Evolutionary conservation across 2,113 vertebrate species (phyloP).

Genomic region (Delphinus delphis): DNA sequence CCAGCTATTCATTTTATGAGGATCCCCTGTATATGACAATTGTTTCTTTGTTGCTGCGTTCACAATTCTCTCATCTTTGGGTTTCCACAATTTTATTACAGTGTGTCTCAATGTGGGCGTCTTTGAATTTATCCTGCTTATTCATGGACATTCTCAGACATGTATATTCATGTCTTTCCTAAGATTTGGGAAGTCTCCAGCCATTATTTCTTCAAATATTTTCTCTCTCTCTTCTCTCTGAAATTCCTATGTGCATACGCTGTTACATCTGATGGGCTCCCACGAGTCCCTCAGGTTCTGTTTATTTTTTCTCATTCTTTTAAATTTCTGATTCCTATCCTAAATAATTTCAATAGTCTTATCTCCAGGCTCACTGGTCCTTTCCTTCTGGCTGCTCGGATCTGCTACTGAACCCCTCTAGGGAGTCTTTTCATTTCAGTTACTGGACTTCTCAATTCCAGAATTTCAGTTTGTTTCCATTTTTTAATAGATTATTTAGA

Average conservation of each 20-base stretch:
- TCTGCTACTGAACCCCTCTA: background rate
- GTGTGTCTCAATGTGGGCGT: background rate
- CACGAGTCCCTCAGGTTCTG: background rate
- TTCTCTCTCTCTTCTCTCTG: background rate
- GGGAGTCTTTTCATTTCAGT: background rate
- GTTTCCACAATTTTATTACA: background rate
- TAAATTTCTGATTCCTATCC: background rate
- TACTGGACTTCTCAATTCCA: background rate
- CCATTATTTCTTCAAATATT: background rate
- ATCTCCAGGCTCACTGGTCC: background rate
- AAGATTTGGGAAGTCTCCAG: background rate
- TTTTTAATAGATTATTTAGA: background rate
- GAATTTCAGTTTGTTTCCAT: background rate
- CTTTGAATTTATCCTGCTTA: background rate
- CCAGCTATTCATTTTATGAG: too few relatives aligned
- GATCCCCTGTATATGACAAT: too few relatives aligned
- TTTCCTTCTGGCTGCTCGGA: background rate
- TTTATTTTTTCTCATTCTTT: background rate
- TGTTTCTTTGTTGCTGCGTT: background rate
- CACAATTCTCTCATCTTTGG: background rate
- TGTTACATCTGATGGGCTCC: background rate
- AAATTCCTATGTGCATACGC: background rate
- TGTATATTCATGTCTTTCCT: background rate
- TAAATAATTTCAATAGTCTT: background rate
- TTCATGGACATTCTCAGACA: background rate